These are phyloP conservation scores for Gymnothorax reevesii DNA, from an alignment of 2,797 vertebrate species.

Conservation along the genomic window DNA sequence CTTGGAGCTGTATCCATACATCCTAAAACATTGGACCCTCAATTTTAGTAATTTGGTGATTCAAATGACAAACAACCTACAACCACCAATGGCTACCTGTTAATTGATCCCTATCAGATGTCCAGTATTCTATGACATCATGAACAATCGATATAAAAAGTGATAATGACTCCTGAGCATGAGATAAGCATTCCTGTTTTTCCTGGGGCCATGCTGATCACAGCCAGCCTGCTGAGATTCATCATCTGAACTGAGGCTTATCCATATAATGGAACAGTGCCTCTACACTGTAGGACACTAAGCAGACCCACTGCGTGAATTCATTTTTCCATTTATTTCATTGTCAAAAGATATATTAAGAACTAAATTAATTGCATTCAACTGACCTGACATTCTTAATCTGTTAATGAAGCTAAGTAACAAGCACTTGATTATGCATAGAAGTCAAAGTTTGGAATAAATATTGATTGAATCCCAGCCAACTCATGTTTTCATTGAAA, in stretches of 20 bases:
- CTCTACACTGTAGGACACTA: neutral
- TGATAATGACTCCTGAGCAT: neutral
- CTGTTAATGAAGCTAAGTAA: neutral
- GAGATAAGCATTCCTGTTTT: neutral
- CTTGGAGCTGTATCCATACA: too few species aligned
- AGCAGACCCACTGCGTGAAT: neutral
- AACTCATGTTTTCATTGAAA: neutral
- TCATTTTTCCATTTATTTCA: neutral
- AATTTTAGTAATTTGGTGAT: too few species aligned
- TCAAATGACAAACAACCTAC: too few species aligned
- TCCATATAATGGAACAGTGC: neutral
- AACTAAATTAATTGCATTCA: neutral
- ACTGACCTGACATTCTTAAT: neutral
- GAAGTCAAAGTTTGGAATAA: too few species aligned
- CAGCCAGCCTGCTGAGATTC: neutral
- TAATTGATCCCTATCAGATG: too few species aligned
- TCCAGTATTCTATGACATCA: too few species aligned
- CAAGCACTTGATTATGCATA: neutral
- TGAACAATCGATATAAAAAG: neutral
- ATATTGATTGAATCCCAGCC: too few species aligned
- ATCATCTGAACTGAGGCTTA: neutral
- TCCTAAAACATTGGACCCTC: too few species aligned
- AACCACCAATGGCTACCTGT: too few species aligned
- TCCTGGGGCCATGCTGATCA: neutral
- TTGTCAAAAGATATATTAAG: too few species aligned